Evolutionary conservation across 2,888 invertebrate genomes (phyloP).

Genomic region (Spicauda simplicius): DNA sequence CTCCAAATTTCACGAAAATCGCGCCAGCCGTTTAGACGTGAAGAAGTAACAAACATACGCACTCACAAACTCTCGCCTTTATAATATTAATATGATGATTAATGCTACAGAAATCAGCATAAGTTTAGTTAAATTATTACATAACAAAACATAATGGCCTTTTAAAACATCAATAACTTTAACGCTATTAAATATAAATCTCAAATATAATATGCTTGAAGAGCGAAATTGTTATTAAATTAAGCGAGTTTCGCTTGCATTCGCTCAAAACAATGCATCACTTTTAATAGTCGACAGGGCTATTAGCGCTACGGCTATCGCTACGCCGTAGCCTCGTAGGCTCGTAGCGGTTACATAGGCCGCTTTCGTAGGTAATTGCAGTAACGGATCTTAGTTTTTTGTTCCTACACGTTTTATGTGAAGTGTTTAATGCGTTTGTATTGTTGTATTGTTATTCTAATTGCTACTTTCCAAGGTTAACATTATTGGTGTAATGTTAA

Average conservation of each 20-base stretch:
- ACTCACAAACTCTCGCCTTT: no score
- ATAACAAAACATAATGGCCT: neutral
- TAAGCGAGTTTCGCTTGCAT: conserved; percentile 24
- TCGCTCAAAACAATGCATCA: conserved; percentile 39
- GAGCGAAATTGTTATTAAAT: conserved; percentile 26
- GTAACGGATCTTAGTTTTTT: conserved; percentile 3
- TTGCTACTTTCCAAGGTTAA: no score
- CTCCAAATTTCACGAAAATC: no score
- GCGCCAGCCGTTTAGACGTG: no score
- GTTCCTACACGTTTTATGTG: conserved; percentile 16
- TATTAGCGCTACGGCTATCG: conserved; percentile 25
- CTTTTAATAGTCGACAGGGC: conserved; percentile 33
- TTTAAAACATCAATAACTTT: neutral
- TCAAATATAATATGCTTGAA: conserved; percentile 10
- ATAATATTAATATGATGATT: no score
- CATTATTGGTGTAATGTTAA: no score
- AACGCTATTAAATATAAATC: conserved; percentile 2
- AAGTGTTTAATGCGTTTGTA: conserved; percentile 5
- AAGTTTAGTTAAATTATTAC: neutral
- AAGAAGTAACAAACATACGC: no score
- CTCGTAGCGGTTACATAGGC: conserved; percentile 17
- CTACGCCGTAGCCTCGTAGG: conserved; percentile 34
- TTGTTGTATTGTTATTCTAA: neutral
- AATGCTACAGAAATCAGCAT: no score
- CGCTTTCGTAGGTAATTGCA: conserved; percentile 16